Evolutionary conservation across 2,797 vertebrate species (phyloP), one percentile per base, ranked within the genome.

Genomic region (Todus mexicanus): DNA sequence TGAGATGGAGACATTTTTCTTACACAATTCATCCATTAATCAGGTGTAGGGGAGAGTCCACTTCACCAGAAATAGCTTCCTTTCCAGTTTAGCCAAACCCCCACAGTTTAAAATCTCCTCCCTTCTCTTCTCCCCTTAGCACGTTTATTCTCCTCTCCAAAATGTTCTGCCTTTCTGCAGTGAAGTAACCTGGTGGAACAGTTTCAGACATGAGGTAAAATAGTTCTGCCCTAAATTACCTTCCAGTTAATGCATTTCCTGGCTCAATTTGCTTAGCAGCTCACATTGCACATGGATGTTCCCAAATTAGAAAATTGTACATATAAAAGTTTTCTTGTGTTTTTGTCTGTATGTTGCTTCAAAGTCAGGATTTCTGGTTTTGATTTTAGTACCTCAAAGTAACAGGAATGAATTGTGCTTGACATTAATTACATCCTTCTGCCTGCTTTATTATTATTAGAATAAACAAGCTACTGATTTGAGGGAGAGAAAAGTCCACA

Each of bases 391-490:
- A 87, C 93, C 90, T 94, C 88, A 92, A 87, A 94, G 84, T 87
- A 92, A 65, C 81, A 87, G 86, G 81, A 91, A 79, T 88, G 81
- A 89, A 95, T 93, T 92, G 90, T 90, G 75, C 78, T 94, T 94
- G 94, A 95, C 92, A 74, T 93, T 95, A 96, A 94, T 94, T 95
- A 77, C 95, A 90, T 94, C 94, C 92, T 93, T 93, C 72, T 95
- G 88, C 88, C 84, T 93, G 72, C 87, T 93, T 94, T 96, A 87
- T 96, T 96, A 89, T 95, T 96, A 95, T 94, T 94, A 96, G 90
- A 92, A 87, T 93, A 95, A 96, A 94, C 94, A 92, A 87, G 86
- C 92, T 93, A 94, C 94, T 89, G 88, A 94, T 95, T 95, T 84
- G 84, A 90, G 81, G 78, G 68, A 82, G n/a, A 88, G 77, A 77